A percentile compares a stretch with the other conserved stretches of the same genome.
Conservation (phyloP, 2,888 invertebrate genomes). For the Stenchaetothrips biformis region DNA sequence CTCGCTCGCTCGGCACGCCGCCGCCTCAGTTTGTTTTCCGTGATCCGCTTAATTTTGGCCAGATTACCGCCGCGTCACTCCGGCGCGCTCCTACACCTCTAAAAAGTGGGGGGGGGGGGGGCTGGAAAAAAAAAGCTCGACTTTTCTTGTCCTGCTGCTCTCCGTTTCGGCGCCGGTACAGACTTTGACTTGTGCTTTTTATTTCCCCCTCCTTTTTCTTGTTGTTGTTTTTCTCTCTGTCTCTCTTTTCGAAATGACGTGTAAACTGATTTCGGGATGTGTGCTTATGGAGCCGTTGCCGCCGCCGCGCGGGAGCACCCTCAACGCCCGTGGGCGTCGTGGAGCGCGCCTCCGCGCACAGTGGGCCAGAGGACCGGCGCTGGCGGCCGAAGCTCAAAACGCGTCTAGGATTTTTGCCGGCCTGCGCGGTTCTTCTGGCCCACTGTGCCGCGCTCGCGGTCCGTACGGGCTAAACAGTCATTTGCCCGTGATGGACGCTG, state of each 20-base stretch:
- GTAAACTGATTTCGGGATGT: neutral
- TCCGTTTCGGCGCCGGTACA: neutral
- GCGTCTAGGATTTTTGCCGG: too few species aligned
- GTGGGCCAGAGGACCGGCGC: too few species aligned
- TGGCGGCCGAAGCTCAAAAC: too few species aligned
- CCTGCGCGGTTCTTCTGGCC: too few species aligned
- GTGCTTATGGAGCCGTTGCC: neutral
- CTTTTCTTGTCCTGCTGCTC: too few species aligned
- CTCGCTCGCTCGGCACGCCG: too few species aligned
- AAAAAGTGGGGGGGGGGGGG: too few species aligned
- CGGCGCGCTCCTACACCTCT: neutral
- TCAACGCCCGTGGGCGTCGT: conserved; percentile 11
- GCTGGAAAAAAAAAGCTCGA: too few species aligned
- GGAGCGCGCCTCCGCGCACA: neutral
- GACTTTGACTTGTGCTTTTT: neutral
- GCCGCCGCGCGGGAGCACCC: neutral
- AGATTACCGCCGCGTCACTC: neutral
- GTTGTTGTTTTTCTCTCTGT: neutral
- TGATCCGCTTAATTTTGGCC: conserved; percentile 5
- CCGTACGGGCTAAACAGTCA: conserved; percentile 6
- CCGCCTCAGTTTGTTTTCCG: conserved; percentile 3
- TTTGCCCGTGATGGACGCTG: conserved; percentile 10
- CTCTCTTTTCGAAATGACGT: conserved; percentile 7
- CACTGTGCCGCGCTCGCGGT: neutral
- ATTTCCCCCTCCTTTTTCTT: neutral